phyloP scores from a whole-genome alignment of 2,113 vertebrate genomes.

The Anas platyrhynchos region DNA sequence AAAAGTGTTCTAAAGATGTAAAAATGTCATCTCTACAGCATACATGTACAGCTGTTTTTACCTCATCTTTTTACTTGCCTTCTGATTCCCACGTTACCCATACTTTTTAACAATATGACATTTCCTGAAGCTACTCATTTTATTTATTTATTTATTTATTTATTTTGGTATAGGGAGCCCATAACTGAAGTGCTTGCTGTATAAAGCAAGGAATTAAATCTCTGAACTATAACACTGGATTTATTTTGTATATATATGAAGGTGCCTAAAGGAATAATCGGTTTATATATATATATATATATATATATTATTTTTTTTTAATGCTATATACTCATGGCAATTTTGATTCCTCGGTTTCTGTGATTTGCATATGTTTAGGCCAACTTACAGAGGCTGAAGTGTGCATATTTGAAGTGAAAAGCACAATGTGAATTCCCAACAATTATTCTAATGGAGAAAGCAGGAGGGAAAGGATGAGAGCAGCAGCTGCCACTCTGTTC shows the following conservation, averaged over 20 bases:
- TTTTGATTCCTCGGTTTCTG: background rate
- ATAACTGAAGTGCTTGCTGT: background rate
- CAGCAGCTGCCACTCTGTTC: background rate
- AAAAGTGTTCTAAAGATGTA: background rate
- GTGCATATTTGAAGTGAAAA: background rate
- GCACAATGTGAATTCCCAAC: background rate
- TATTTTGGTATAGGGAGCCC: background rate
- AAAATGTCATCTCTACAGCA: background rate
- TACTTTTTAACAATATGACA: background rate
- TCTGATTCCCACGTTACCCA: background rate
- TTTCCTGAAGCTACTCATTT: background rate
- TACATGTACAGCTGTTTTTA: background rate
- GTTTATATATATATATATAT: too few species aligned
- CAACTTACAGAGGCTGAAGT: background rate
- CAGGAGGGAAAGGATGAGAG: background rate
- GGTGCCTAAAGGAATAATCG: background rate
- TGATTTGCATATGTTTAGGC: background rate
- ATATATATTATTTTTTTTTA: too few species aligned
- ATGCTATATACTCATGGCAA: background rate
- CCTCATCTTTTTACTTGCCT: background rate
- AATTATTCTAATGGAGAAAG: background rate
- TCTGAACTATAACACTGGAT: background rate
- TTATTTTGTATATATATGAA: background rate
- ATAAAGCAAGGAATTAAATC: background rate
- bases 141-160: background rate